Evolutionary conservation across 2,888 invertebrate genomes (phyloP).

Genomic region (Machimus rusticus): DNA sequence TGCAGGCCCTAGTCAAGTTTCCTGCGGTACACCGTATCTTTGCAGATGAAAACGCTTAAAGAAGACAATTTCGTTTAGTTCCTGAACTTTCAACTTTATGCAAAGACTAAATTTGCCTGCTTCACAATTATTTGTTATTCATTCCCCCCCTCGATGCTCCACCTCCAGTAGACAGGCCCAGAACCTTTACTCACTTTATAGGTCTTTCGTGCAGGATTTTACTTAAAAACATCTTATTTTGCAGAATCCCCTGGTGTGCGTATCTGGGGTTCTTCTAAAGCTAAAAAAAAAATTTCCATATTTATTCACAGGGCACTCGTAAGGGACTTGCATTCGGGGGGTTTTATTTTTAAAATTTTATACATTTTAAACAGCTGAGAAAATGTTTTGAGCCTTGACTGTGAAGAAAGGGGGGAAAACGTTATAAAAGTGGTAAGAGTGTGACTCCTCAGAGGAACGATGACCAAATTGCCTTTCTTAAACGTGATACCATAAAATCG

Average conservation of each 20-base stretch:
- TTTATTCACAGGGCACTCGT: constrained; percentile 1
- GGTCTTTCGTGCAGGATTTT: not conserved
- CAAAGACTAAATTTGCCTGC: not conserved
- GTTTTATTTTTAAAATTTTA: constrained; percentile 16
- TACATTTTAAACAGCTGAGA: constrained; percentile 3
- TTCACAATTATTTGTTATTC: not conserved
- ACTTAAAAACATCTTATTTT: not conserved
- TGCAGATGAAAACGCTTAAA: not conserved
- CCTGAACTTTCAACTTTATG: not conserved
- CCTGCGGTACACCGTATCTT: not conserved
- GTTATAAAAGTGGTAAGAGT: not conserved
- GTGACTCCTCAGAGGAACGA: not conserved
- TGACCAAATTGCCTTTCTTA: constrained; percentile 4
- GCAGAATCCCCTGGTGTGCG: not conserved
- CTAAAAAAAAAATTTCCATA: constrained; percentile 3
- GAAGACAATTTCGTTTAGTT: not conserved
- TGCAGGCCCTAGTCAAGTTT: not conserved
- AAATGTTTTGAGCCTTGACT: not conserved
- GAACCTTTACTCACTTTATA: not conserved
- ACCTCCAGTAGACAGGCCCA: not conserved
- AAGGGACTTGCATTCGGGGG: not conserved
- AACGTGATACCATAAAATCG: constrained; percentile 40
- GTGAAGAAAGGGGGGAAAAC: not conserved
- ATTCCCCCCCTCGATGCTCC: not conserved
- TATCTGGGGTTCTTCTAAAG: not conserved